Evolutionary conservation across 2,797 vertebrate genomes (phyloP).

Genomic region (Onychomys torridus): DNA sequence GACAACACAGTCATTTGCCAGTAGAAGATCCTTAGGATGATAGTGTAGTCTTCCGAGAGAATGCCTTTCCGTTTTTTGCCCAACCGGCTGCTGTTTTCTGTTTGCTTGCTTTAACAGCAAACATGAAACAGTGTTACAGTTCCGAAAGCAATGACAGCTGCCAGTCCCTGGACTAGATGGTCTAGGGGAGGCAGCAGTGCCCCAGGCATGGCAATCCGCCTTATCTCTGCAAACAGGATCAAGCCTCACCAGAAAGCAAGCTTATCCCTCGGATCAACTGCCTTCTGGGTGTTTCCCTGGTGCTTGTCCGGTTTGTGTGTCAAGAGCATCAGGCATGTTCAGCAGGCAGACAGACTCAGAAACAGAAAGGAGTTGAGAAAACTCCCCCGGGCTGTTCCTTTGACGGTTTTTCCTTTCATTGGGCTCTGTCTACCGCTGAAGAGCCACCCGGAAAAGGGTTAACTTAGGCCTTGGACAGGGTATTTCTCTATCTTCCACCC

Average conservation of each 20-base stretch:
- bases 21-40: background rate
- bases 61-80: background rate
- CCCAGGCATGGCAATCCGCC: background rate
- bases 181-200: background rate
- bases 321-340: background rate
- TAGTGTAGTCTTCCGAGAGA: background rate
- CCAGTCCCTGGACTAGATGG: background rate
- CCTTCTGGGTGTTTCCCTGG: background rate
- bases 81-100: background rate
- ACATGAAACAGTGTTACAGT: background rate
- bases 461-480: conserved; percentile 1
- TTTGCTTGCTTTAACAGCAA: background rate
- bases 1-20: background rate
- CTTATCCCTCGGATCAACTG: background rate
- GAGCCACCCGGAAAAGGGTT: background rate
- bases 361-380: conserved; percentile 4
- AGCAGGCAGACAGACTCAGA: background rate
- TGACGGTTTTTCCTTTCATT: background rate
- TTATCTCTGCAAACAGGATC: background rate
- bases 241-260: background rate
- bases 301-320: background rate
- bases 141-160: background rate
- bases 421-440: background rate
- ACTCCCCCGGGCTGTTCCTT: background rate
- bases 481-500: background rate